phyloP scores from a whole-genome alignment of 2,113 vertebrate species.

The Balaenoptera acutorostrata region DNA sequence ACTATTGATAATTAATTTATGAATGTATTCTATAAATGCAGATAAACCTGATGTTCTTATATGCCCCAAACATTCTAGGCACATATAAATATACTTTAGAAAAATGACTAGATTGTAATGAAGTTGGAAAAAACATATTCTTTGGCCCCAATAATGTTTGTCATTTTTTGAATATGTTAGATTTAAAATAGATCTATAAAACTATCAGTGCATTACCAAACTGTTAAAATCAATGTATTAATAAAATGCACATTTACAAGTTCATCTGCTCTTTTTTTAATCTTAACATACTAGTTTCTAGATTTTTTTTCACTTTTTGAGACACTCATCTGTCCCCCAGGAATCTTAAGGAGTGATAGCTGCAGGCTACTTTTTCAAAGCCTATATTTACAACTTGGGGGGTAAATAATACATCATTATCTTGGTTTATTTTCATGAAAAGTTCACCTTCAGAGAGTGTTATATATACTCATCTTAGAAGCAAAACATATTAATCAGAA shows the following conservation, averaged over 20 bases:
- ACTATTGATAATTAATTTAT: constrained; percentile 12
- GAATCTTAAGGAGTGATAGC: background rate
- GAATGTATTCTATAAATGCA: background rate
- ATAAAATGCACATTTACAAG: background rate
- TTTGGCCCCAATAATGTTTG: background rate
- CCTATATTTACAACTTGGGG: background rate
- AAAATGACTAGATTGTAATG: background rate
- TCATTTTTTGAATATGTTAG: background rate
- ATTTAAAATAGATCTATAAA: background rate
- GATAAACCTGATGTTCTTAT: background rate
- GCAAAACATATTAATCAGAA: background rate
- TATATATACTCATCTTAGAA: background rate
- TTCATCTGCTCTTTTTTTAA: background rate
- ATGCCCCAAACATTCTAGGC: background rate
- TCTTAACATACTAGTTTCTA: background rate
- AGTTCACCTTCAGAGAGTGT: background rate
- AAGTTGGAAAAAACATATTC: background rate
- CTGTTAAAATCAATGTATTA: background rate
- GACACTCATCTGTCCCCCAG: background rate
- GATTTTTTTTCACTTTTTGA: background rate
- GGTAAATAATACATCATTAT: background rate
- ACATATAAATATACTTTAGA: background rate
- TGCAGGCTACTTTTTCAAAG: background rate
- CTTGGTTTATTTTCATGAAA: background rate
- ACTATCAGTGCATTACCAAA: background rate